phyloP scores from a whole-genome alignment of 1,140 invertebrate species.

The Bombus affinis region DNA sequence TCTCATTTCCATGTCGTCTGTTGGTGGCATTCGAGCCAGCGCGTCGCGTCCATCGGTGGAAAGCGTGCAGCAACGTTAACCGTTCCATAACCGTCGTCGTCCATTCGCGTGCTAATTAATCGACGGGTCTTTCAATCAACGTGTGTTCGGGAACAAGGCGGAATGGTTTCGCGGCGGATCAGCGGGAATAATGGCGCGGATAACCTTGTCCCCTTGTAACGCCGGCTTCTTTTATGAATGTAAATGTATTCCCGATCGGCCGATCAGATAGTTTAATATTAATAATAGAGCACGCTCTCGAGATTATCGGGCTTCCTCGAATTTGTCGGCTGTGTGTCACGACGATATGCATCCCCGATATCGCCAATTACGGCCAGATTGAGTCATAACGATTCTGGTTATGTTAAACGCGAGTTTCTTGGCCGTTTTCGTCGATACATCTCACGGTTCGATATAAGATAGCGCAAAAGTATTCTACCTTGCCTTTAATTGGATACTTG shows the following conservation, averaged over 20 bases:
- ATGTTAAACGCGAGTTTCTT: constrained; percentile 57
- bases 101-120: constrained; percentile 32
- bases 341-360: constrained; percentile 29
- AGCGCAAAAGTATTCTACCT: constrained; percentile 20
- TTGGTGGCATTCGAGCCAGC: too few relatives aligned
- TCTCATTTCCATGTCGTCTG: not conserved
- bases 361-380: constrained; percentile 53
- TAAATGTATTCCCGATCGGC: constrained; percentile 57
- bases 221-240: constrained; percentile 36
- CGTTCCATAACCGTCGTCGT: not conserved
- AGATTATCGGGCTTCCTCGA: constrained; percentile 29
- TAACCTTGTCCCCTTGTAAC: constrained; percentile 25
- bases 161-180: not conserved
- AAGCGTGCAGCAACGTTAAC: too few relatives aligned
- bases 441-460: constrained; percentile 37
- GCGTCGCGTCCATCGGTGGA: too few relatives aligned
- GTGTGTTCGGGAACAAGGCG: not conserved
- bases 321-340: constrained; percentile 32
- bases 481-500: constrained; percentile 43
- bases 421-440: constrained; percentile 40
- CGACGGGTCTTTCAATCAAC: not conserved
- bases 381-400: constrained; percentile 61
- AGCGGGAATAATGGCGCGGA: not conserved
- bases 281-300: constrained; percentile 31
- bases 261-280: constrained; percentile 47